A percentile compares a stretch with the other conserved stretches of the same genome.
Conservation (phyloP, 2,113 vertebrate genomes). For the Cynoglossus semilaevis region DNA sequence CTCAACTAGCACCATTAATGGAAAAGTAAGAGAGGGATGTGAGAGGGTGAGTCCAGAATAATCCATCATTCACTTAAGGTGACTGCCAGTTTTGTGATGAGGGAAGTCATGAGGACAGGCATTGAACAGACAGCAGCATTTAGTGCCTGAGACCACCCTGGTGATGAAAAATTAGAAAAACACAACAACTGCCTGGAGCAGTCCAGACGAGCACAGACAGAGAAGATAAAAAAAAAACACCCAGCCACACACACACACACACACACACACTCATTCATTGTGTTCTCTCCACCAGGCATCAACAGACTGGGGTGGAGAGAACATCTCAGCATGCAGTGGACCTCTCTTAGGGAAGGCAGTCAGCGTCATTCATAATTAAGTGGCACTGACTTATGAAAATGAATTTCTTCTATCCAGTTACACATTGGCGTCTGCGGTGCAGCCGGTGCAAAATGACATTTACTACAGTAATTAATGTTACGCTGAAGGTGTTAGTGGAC, state of each 20-base stretch:
- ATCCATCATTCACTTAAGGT: conserved; percentile 67
- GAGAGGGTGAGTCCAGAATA: conserved; percentile 51
- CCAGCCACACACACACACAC: background rate
- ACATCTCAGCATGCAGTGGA: conserved; percentile 53
- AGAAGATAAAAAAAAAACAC: background rate
- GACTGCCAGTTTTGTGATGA: conserved; percentile 55
- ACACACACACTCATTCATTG: background rate
- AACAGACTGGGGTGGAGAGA: conserved; percentile 6
- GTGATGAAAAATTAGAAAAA: background rate
- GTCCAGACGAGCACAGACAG: background rate
- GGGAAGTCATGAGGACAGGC: conserved; percentile 9
- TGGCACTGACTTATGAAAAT: conserved; percentile 59
- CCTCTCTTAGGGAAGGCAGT: conserved; percentile 43
- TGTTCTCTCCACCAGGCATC: background rate
- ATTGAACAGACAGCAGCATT: conserved; percentile 41
- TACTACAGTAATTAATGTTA: conserved; percentile 60
- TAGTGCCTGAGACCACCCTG: conserved; percentile 4
- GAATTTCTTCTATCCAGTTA: conserved; percentile 69
- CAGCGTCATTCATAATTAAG: conserved; percentile 71
- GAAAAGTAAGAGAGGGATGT: conserved; percentile 7
- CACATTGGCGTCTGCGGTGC: conserved; percentile 30
- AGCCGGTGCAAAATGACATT: conserved; percentile 65
- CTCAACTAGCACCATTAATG: background rate
- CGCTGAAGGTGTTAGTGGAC: background rate
- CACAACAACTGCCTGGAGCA: background rate